These are phyloP conservation scores for Miichthys miiuy DNA, from an alignment of 2,797 vertebrate genomes.

Conservation along the genomic window DNA sequence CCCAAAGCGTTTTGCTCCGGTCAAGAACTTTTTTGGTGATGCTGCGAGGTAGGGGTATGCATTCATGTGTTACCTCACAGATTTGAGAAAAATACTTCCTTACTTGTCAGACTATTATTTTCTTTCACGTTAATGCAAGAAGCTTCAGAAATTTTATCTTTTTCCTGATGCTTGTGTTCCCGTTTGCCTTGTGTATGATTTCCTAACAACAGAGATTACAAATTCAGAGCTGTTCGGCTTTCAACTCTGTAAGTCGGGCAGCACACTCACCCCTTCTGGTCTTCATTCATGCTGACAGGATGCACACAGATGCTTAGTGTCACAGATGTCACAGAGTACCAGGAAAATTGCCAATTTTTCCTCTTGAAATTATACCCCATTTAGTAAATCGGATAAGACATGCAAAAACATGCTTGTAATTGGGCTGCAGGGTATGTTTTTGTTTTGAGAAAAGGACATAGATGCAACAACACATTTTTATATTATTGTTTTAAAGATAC, in stretches of 20 bases:
- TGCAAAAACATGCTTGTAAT: not conserved
- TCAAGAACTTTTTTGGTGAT: not conserved
- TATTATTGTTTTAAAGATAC: not conserved
- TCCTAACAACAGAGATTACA: not conserved
- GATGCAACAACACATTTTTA: not conserved
- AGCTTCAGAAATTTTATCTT: not conserved
- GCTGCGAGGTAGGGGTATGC: too few species aligned
- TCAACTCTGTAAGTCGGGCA: slow-evolving; percentile 5
- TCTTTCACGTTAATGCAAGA: not conserved
- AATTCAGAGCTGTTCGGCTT: not conserved
- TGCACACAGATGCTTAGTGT: slow-evolving; percentile 4
- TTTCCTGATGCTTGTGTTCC: not conserved
- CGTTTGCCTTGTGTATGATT: slow-evolving; percentile 11
- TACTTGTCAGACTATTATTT: not conserved
- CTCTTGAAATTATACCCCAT: not conserved
- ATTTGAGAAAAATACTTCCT: not conserved
- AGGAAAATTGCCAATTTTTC: not conserved
- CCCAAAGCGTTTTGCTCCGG: not conserved
- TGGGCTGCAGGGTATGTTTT: not conserved
- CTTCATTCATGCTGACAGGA: slow-evolving; percentile 19
- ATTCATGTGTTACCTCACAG: not conserved
- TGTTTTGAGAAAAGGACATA: not conserved
- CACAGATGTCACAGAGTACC: not conserved
- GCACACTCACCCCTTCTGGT: not conserved
- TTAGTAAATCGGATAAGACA: not conserved